Conservation (phyloP, 2,797 vertebrate genomes). For the Manis crassicaudata region DNA sequence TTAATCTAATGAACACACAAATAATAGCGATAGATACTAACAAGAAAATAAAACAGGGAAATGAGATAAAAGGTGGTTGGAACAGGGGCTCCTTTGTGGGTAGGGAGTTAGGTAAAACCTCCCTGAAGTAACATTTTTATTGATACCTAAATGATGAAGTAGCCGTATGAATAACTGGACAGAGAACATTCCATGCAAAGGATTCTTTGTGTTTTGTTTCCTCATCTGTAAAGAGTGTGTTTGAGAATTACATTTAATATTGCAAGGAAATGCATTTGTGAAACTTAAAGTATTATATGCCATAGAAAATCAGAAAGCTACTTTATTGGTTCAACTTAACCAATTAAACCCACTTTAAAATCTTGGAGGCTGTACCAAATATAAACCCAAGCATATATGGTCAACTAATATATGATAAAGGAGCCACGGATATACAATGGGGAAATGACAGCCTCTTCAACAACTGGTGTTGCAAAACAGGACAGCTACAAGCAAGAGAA, state of each 20-base stretch:
- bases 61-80: background rate
- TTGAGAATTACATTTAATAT: background rate
- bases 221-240: background rate
- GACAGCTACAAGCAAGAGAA: too few species aligned
- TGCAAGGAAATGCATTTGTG: background rate
- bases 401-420: too few species aligned
- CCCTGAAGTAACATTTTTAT: background rate
- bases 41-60: background rate
- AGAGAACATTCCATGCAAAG: background rate
- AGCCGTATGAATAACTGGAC: background rate
- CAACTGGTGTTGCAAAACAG: too few species aligned
- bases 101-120: background rate
- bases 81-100: background rate
- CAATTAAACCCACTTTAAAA: background rate
- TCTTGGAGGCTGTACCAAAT: background rate
- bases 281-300: constrained; percentile 1
- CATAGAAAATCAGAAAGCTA: constrained; percentile 31
- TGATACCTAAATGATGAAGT: background rate
- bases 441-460: too few species aligned
- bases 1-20: background rate
- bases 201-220: background rate
- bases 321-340: background rate
- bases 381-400: too few species aligned
- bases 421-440: too few species aligned
- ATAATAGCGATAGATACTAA: background rate